Evolutionary conservation across 1,140 invertebrate genomes (phyloP).

Genomic region (Luehdorfia chinensis): DNA sequence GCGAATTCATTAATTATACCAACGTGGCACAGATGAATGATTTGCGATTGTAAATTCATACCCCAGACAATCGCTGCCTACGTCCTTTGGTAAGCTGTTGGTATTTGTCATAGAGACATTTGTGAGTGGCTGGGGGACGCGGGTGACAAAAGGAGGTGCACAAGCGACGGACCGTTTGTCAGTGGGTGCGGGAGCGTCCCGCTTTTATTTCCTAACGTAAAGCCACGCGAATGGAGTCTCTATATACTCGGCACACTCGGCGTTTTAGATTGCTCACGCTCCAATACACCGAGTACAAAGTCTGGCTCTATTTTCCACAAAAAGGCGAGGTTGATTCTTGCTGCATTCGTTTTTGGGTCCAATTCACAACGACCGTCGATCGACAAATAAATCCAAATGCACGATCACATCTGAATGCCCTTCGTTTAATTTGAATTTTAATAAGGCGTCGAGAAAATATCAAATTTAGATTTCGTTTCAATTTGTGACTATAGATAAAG

Average conservation of each 20-base stretch:
- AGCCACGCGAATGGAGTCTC: constrained; percentile 32
- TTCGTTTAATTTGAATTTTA: constrained; percentile 9
- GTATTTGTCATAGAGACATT: constrained; percentile 43
- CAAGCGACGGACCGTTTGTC: constrained; percentile 43
- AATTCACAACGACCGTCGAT: constrained; percentile 3
- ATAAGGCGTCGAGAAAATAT: constrained; percentile 6
- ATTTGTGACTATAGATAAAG: constrained; percentile 1
- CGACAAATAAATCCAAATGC: constrained; percentile 13
- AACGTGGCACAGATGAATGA: too few species aligned
- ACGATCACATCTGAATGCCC: constrained; percentile 4
- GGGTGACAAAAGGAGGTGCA: constrained; percentile 37
- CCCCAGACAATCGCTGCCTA: not conserved
- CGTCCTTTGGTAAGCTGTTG: constrained; percentile 16
- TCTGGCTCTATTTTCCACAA: constrained; percentile 28
- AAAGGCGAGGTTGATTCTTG: constrained; percentile 35
- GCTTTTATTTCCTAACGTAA: constrained; percentile 35
- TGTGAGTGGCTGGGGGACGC: constrained; percentile 29
- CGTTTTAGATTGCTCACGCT: constrained; percentile 42
- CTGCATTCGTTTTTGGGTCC: constrained; percentile 31
- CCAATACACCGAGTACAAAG: constrained; percentile 39
- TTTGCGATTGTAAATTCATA: constrained; percentile 1
- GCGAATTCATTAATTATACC: too few species aligned
- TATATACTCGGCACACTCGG: constrained; percentile 20
- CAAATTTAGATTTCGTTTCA: not conserved
- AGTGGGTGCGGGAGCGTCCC: constrained; percentile 24